These are phyloP conservation scores for Rhingia campestris DNA, from an alignment of 2,888 invertebrate genomes.

Conservation along the genomic window DNA sequence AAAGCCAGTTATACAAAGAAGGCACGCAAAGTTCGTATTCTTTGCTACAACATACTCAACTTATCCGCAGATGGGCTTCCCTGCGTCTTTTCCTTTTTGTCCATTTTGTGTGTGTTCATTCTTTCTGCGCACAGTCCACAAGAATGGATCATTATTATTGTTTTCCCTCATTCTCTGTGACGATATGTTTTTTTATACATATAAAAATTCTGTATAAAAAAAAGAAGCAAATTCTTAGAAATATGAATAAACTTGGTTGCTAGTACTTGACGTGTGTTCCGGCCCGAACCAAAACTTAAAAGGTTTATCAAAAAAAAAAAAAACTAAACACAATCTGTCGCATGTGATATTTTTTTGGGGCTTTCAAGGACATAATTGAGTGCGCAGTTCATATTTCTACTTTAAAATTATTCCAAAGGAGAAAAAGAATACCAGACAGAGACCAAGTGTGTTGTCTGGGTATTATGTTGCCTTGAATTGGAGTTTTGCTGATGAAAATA, in stretches of 20 bases:
- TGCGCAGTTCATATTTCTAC: constrained; percentile 45
- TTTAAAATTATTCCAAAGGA: background rate
- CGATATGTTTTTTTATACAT: constrained; percentile 27
- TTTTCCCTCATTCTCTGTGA: constrained; percentile 34
- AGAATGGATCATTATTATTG: constrained; percentile 50
- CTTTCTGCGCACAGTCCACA: constrained; percentile 24
- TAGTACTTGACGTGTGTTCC: constrained; percentile 66
- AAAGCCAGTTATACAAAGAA: constrained; percentile 52
- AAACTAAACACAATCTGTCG: constrained; percentile 38
- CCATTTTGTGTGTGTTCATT: constrained; percentile 19
- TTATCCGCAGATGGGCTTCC: constrained; percentile 65
- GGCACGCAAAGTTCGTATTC: constrained; percentile 50
- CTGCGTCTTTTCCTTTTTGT: constrained; percentile 36
- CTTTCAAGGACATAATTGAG: constrained; percentile 68
- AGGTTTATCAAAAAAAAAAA: constrained; percentile 17
- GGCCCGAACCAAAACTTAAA: constrained; percentile 51
- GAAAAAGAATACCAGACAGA: background rate
- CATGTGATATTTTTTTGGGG: background rate
- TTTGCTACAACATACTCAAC: constrained; percentile 21
- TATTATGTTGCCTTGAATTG: too few relatives aligned
- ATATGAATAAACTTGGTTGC: constrained; percentile 59
- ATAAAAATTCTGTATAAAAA: constrained; percentile 9
- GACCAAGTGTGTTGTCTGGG: too few relatives aligned
- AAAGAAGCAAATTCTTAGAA: constrained; percentile 66
- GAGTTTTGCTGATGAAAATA: too few relatives aligned